These are phyloP conservation scores for Bombyx huttoni DNA, from an alignment of 2,888 invertebrate genomes.

Conservation along the genomic window DNA sequence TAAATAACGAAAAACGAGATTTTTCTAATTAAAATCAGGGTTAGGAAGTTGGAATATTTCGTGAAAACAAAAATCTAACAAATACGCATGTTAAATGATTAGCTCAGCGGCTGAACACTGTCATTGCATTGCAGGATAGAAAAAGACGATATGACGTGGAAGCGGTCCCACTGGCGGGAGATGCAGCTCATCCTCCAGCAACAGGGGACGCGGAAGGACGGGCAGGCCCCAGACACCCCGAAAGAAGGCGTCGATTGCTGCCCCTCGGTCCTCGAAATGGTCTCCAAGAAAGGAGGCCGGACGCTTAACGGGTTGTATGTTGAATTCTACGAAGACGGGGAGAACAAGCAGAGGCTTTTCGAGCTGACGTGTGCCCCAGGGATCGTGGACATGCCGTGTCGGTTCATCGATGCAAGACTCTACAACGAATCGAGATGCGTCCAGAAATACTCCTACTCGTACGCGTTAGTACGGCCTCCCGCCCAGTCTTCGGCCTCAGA, in stretches of 20 bases:
- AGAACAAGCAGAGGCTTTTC: conserved; percentile 80
- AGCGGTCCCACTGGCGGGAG: conserved; percentile 74
- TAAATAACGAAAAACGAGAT: too few relatives aligned
- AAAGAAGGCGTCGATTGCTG: conserved; percentile 81
- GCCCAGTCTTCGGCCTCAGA: conserved; percentile 43
- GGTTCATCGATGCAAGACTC: conserved; percentile 79
- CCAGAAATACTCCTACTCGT: conserved; percentile 87
- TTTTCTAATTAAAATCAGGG: too few relatives aligned
- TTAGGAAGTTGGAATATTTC: too few relatives aligned
- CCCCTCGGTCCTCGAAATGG: conserved; percentile 83
- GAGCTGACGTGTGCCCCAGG: conserved; percentile 83
- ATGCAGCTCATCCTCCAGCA: conserved; percentile 75
- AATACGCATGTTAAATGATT: too few relatives aligned
- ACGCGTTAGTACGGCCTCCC: conserved; percentile 82
- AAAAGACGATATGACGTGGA: conserved; percentile 62
- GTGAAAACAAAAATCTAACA: background rate
- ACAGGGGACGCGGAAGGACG: conserved; percentile 42
- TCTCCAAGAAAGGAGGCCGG: conserved; percentile 82
- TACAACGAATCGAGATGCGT: conserved; percentile 83
- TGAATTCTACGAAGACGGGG: conserved; percentile 80
- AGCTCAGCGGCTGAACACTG: too few relatives aligned
- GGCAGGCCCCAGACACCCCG: conserved; percentile 32
- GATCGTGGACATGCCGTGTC: conserved; percentile 81
- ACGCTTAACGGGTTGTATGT: conserved; percentile 81
- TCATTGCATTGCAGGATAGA: conserved; percentile 38